These are phyloP conservation scores for Cephus pulcher DNA, from an alignment of 2,888 invertebrate genomes.

Conservation along the genomic window DNA sequence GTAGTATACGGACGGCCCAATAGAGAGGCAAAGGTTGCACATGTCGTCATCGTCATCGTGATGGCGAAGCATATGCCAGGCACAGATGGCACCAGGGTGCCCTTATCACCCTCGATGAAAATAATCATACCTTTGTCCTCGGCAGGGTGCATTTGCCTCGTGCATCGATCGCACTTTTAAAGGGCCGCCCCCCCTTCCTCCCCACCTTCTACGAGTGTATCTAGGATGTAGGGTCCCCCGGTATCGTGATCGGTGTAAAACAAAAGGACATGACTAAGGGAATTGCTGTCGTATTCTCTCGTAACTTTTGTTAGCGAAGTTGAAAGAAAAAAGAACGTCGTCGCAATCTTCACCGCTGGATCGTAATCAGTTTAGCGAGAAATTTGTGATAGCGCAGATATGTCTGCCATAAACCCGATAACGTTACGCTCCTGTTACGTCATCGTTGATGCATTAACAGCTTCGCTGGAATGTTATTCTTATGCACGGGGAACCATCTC, in stretches of 20 bases:
- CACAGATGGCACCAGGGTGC: constrained; percentile 46
- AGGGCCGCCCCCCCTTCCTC: neutral
- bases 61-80: constrained; percentile 49
- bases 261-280: neutral
- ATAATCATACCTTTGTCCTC: constrained; percentile 1
- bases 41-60: constrained; percentile 28
- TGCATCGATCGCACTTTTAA: neutral
- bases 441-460: neutral
- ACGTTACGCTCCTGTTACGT: neutral
- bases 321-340: neutral
- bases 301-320: neutral
- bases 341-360: neutral
- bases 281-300: neutral
- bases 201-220: neutral
- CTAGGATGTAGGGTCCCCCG: neutral
- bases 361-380: neutral
- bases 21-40: constrained; percentile 27
- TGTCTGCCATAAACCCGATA: neutral
- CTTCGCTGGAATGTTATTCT: neutral
- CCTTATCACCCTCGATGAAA: constrained; percentile 44
- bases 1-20: neutral
- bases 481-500: neutral
- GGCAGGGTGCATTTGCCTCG: neutral
- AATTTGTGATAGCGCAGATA: neutral
- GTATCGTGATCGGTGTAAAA: neutral